These are phyloP conservation scores for Erynnis tages DNA, from an alignment of 2,888 invertebrate species.

Conservation along the genomic window DNA sequence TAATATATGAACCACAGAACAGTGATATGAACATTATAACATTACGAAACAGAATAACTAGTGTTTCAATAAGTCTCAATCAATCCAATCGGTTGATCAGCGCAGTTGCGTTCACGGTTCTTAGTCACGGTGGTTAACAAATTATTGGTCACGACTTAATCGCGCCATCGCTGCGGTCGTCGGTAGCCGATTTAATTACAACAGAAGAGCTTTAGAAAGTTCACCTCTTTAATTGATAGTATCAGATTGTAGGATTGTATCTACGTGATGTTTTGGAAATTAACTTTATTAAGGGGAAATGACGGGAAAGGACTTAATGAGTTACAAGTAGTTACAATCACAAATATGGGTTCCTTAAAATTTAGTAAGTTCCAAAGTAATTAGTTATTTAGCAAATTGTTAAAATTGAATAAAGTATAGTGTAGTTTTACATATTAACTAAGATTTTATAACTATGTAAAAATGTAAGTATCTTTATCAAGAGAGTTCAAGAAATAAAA, in stretches of 20 bases:
- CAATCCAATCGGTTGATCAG: slow-evolving; percentile 4
- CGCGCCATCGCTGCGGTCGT: slow-evolving; percentile 55
- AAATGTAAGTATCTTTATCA: too few relatives aligned
- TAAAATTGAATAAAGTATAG: too few relatives aligned
- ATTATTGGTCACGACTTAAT: slow-evolving; percentile 69
- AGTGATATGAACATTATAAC: not conserved
- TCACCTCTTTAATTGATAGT: slow-evolving; percentile 24
- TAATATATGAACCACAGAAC: too few relatives aligned
- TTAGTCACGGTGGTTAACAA: slow-evolving; percentile 64
- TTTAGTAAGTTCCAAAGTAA: too few relatives aligned
- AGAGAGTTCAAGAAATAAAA: too few relatives aligned
- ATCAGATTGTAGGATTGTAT: slow-evolving; percentile 10
- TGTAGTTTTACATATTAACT: too few relatives aligned
- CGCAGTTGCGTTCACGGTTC: slow-evolving; percentile 43
- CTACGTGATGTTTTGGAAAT: slow-evolving; percentile 4
- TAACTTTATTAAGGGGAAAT: too few relatives aligned
- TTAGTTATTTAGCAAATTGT: too few relatives aligned
- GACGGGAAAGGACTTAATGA: too few relatives aligned
- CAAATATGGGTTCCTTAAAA: too few relatives aligned
- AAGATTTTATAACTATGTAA: too few relatives aligned
- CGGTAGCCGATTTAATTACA: slow-evolving; percentile 55
- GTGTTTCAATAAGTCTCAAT: slow-evolving; percentile 13
- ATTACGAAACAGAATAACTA: not conserved
- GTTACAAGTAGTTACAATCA: too few relatives aligned
- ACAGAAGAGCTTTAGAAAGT: slow-evolving; percentile 44